These are phyloP conservation scores for Pangasius sanitwongsei DNA, from an alignment of 2,797 vertebrate genomes.

Conservation along the genomic window DNA sequence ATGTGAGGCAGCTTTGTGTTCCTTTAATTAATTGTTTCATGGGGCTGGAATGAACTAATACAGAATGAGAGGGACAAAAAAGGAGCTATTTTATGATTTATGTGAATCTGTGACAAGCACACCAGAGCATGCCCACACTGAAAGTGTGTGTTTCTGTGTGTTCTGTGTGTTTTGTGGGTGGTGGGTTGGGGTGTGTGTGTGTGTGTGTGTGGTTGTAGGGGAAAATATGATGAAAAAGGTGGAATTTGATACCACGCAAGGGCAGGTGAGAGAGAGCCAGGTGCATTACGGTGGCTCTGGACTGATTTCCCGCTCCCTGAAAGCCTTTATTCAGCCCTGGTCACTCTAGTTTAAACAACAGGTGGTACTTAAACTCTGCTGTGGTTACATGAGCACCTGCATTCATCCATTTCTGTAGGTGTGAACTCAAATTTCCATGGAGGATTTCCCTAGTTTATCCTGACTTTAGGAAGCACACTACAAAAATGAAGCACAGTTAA, in stretches of 20 bases:
- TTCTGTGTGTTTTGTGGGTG: background rate
- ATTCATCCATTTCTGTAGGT: slow-evolving; percentile 29
- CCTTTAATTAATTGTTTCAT: slow-evolving; percentile 51
- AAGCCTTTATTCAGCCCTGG: slow-evolving; percentile 31
- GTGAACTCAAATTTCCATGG: slow-evolving; percentile 28
- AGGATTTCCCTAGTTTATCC: slow-evolving; percentile 5
- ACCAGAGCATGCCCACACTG: background rate
- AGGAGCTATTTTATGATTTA: background rate
- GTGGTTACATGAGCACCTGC: slow-evolving; percentile 14
- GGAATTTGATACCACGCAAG: slow-evolving; percentile 37
- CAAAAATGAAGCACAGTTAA: background rate
- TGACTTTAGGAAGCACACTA: background rate
- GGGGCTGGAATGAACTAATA: slow-evolving; percentile 35
- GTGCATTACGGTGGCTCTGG: slow-evolving; percentile 20
- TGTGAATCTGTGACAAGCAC: background rate
- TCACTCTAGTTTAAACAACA: slow-evolving; percentile 23
- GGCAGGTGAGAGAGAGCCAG: slow-evolving; percentile 38
- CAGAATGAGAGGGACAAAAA: slow-evolving; percentile 4
- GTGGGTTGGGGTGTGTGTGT: background rate
- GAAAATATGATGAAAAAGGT: slow-evolving; percentile 29
- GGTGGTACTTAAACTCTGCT: slow-evolving; percentile 5
- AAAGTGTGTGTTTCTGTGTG: background rate
- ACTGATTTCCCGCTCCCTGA: slow-evolving; percentile 29
- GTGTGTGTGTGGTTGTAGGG: background rate
- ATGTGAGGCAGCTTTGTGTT: slow-evolving; percentile 50